Conservation (phyloP, 92 coral and sea anemone species). For the Chrysogorgia sp. region DNA sequence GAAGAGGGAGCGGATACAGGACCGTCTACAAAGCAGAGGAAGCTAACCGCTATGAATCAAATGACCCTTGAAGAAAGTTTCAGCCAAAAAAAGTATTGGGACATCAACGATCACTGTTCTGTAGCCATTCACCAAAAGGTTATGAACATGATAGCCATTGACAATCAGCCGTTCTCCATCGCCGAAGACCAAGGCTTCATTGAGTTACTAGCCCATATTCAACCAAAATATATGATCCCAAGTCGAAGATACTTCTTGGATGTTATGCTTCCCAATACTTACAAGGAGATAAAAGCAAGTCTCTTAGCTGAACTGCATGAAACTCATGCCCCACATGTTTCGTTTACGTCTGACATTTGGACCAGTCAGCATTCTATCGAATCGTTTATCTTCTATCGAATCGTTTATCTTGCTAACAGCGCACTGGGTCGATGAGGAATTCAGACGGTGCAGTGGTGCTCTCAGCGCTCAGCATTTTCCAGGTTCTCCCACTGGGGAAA, state of each 20-base stretch:
- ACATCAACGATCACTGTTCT: conserved; percentile 8
- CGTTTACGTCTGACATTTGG: conserved; percentile 67
- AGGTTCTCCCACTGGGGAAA: conserved; percentile 28
- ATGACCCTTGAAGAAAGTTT: conserved; percentile 6
- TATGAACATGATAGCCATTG: conserved; percentile 20
- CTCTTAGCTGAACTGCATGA: conserved; percentile 10
- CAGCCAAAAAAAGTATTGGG: conserved; percentile 5
- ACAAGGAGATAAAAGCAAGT: neutral
- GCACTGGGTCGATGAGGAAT: conserved; percentile 33
- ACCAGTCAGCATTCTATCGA: conserved; percentile 17
- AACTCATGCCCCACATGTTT: conserved; percentile 45
- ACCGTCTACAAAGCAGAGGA: conserved; percentile 2
- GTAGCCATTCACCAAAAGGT: conserved; percentile 18
- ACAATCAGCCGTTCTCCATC: conserved; percentile 36
- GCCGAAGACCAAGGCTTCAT: conserved; percentile 28
- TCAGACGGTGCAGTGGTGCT: conserved; percentile 2
- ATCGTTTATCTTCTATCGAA: conserved; percentile 16
- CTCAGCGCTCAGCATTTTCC: conserved; percentile 31
- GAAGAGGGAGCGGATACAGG: neutral
- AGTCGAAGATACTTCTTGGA: conserved; percentile 37
- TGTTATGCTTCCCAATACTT: conserved; percentile 19
- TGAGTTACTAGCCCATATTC: conserved; percentile 29
- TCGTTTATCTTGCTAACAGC: conserved; percentile 12
- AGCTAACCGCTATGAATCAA: conserved; percentile 16
- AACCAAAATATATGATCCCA: conserved; percentile 35